Base-by-base conservation (phyloP, 1,140 invertebrate species). In the Maniola jurtina region DNA sequence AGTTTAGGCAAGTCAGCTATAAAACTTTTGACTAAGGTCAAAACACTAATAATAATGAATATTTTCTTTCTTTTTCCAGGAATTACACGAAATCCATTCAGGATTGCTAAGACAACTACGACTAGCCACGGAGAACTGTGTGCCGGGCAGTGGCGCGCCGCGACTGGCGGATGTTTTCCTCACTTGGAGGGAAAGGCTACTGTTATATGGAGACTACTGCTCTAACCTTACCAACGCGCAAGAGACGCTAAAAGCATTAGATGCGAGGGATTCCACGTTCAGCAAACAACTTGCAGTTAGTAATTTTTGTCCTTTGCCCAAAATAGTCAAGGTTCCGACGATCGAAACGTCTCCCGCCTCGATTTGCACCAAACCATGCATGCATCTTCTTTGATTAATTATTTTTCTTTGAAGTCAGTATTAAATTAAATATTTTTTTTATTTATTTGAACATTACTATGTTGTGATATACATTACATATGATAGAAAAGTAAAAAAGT, bases 171-270 rank as follows among this genome's bases (percentile, higher is more conserved):
- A 96, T 77, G 95, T 97, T 56, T 99, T 99, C 88, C 93, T 98
- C 2, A 95, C 95, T 67, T 98, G 95, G 93, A 95, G 97, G 75
- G 96, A 98, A 77, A 95, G 95, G 66, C 96, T 99, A 84, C 92
- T 99, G 13, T 93, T 98, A 52, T 99, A 99, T 84, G 98, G 98
- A 11, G 96, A 97, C 78, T 99, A 99, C 86, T 99, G 98, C 90
- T 96, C 97, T 5, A 98, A 98, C 88, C 92, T 99, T 34, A 95
- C 97, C 0, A 89, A 81, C n/a, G 87, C 85, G 0, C 87, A 89
- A 67, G 87, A 88, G 6, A 81, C 83, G 60, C 76, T 90, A 25
- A 88, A 90, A 67, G 58, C 75, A 5, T 71, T 90, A 0, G 86
- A 88, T n/a, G 75, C 81, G 0, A 77, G 81, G n/a, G 88, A 90